Evolutionary conservation across 2,797 vertebrate species (phyloP).

Genomic region (Catostomus latipinnis): DNA sequence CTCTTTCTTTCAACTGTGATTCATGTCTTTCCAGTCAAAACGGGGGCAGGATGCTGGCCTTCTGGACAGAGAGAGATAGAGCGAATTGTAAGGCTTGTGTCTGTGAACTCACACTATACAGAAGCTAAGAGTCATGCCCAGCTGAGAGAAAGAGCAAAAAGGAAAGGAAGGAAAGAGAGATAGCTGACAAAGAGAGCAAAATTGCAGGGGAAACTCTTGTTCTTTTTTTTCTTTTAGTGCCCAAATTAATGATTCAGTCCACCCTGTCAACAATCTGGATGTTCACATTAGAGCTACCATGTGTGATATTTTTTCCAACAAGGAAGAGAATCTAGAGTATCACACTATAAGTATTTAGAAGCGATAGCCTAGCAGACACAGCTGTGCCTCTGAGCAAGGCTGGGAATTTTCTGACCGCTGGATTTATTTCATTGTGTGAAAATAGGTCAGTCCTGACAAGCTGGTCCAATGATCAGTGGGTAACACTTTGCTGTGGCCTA

Average conservation of each 20-base stretch:
- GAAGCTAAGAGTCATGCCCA: background rate
- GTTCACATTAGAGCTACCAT: conserved; percentile 16
- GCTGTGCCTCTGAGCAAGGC: background rate
- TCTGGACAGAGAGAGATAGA: background rate
- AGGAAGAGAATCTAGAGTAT: conserved; percentile 15
- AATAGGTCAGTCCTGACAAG: conserved; percentile 27
- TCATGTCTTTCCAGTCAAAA: conserved; percentile 9
- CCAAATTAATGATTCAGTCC: background rate
- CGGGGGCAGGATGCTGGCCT: background rate
- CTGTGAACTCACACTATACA: background rate
- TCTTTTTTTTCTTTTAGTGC: background rate
- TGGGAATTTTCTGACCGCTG: conserved; percentile 34
- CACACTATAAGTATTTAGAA: conserved; percentile 35
- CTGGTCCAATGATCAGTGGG: background rate
- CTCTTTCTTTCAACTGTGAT: background rate
- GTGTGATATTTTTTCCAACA: background rate
- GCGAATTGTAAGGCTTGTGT: background rate
- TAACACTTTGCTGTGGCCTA: background rate
- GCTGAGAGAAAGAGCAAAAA: background rate
- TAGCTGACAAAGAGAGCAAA: conserved; percentile 6
- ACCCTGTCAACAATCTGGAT: conserved; percentile 21
- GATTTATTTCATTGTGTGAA: conserved; percentile 41
- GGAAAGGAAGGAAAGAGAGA: conserved; percentile 19
- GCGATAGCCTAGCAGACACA: conserved; percentile 27
- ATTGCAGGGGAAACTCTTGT: conserved; percentile 10